Evolutionary conservation across 2,797 vertebrate genomes (phyloP), one percentile per base, ranked within the genome.

Genomic region (Artibeus lituratus): DNA sequence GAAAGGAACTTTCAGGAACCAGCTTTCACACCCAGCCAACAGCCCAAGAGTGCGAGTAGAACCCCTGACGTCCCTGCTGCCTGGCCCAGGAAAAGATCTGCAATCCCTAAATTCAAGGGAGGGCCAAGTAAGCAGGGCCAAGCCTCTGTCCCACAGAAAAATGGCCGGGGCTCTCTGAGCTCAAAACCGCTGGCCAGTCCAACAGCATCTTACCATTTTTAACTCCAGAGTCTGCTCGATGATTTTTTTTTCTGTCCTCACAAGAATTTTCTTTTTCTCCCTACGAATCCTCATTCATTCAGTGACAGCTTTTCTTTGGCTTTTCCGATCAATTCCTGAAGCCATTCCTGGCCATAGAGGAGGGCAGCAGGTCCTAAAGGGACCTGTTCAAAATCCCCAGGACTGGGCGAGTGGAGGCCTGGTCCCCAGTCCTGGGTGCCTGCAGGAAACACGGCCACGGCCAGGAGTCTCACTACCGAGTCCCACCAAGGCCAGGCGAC

Each of bases 271-370:
- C 5, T 49, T 59, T 37, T 76, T 53, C 39, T 59, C 59, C 11
- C 32, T 10, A 1, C 8, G 42, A 90, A 51, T 35, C 42, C 51
- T 51, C 29, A 9, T 5, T 26, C 80, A 26, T 62, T 81, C 42
- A 32, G 49, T n/a, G 39, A 62, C 19, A 57, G n/a, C 29, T 26
- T 26, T 15, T 65, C 73, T 62, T 12, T 57, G 39, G 53, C 26
- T 74, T 74, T 51, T 76, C 83, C 16, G 9, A 24, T 57, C 47
- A 69, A 49, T 42, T 89, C 37, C 57, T 65, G 21, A 88, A 91
- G 35, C 65, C 10, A 22, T 12, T 19, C 67, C 67, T 12, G 67
- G 67, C 67, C 67, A 35, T 26, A 70, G 49, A 81, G 70, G 70
- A 89, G 35, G 21, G 67, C 21, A 39, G 35, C 67, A 1, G 39